phyloP scores from a whole-genome alignment of 2,888 invertebrate genomes.

The Nudaria mundana region DNA sequence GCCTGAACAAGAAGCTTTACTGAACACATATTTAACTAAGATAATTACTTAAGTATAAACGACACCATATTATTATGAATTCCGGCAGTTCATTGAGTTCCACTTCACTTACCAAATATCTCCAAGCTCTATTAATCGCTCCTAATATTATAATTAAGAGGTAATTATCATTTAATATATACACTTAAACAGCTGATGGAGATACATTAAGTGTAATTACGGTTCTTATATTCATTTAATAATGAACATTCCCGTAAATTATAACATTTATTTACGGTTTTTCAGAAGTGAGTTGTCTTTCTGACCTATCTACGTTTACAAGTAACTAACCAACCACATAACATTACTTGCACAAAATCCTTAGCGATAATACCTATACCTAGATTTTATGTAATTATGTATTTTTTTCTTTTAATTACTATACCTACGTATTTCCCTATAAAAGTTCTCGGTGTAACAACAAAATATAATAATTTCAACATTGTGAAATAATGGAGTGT shows the following conservation, averaged over 20 bases:
- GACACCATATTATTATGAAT: slow-evolving; percentile 41
- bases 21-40: slow-evolving; percentile 22
- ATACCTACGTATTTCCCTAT: too few relatives aligned
- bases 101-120: slow-evolving; percentile 53
- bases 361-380: too few relatives aligned
- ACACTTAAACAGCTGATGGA: slow-evolving; percentile 10
- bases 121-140: slow-evolving; percentile 35
- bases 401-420: too few relatives aligned
- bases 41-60: slow-evolving; percentile 26
- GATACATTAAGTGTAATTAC: slow-evolving; percentile 12
- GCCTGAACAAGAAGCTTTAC: slow-evolving; percentile 1
- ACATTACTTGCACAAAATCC: too few relatives aligned
- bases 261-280: too few relatives aligned
- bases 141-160: slow-evolving; percentile 45
- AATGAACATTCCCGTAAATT: too few relatives aligned
- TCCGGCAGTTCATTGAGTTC: slow-evolving; percentile 49
- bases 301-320: too few relatives aligned
- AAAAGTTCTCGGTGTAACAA: too few relatives aligned
- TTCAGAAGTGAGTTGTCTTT: too few relatives aligned
- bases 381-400: too few relatives aligned
- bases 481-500: slow-evolving; percentile 9
- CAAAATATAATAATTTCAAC: not conserved
- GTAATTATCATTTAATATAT: slow-evolving; percentile 39
- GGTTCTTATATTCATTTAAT: slow-evolving; percentile 5
- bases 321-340: too few relatives aligned